phyloP scores from a whole-genome alignment of 2,888 invertebrate genomes.

The Watsonalla binaria region DNA sequence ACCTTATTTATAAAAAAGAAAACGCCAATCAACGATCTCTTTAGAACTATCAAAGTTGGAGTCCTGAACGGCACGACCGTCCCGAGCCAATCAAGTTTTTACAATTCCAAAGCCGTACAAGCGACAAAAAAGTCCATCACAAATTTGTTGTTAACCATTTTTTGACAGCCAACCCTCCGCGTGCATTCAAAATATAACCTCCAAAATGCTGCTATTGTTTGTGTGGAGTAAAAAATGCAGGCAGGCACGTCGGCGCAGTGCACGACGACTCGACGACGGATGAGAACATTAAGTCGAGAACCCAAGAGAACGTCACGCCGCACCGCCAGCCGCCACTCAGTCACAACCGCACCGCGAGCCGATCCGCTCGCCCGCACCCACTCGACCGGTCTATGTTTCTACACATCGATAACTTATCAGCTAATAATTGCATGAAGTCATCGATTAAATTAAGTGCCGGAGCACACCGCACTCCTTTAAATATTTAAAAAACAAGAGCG shows the following conservation, averaged over 20 bases:
- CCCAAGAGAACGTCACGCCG: conserved; percentile 2
- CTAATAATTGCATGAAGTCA: conserved; percentile 72
- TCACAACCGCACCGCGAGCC: conserved; percentile 49
- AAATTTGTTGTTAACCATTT: conserved; percentile 6
- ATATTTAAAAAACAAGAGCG: conserved; percentile 6
- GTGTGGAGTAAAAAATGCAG: conserved; percentile 63
- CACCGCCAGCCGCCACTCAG: conserved; percentile 31
- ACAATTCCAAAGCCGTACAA: background rate
- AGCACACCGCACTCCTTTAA: conserved; percentile 14
- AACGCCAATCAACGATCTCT: background rate
- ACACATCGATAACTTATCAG: conserved; percentile 69
- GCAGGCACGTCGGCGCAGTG: conserved; percentile 32
- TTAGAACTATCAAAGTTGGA: background rate
- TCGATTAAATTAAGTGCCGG: conserved; percentile 63
- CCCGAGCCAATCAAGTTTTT: background rate
- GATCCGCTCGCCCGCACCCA: conserved; percentile 42
- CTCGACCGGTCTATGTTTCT: conserved; percentile 25
- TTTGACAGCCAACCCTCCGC: conserved; percentile 12
- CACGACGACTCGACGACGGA: conserved; percentile 21
- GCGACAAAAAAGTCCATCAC: conserved; percentile 7
- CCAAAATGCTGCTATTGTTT: conserved; percentile 58
- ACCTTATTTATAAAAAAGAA: background rate
- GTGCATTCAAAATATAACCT: conserved; percentile 65
- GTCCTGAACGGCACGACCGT: background rate
- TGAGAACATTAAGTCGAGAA: background rate